Conservation (phyloP, 2,113 vertebrate genomes). For the human (Homo sapiens) region DNA sequence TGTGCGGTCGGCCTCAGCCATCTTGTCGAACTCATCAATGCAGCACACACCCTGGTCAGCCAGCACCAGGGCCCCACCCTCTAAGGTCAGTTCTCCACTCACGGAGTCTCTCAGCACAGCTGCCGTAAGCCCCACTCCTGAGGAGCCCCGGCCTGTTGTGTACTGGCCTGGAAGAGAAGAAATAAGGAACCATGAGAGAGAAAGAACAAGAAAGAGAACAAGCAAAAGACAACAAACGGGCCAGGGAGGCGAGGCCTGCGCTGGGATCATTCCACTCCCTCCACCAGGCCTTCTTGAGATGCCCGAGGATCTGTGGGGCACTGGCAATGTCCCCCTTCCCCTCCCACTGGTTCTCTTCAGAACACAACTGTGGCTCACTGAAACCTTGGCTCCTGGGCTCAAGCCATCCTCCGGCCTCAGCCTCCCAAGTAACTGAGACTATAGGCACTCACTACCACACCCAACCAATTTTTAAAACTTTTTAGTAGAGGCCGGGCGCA, state of each 20-base stretch:
- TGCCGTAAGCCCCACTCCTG: constrained; percentile 93
- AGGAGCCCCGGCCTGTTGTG: constrained; percentile 94
- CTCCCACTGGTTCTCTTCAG: too few relatives aligned
- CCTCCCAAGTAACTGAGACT: too few relatives aligned
- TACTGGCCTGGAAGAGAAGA: constrained; percentile 89
- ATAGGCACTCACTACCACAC: too few relatives aligned
- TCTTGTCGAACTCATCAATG: constrained; percentile 97
- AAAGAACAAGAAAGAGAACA: not conserved
- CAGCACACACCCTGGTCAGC: constrained; percentile 94
- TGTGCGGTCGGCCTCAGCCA: constrained; percentile 92
- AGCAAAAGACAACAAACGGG: not conserved
- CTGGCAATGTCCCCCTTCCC: not conserved
- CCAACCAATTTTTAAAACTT: too few relatives aligned
- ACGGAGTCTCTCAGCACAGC: constrained; percentile 92
- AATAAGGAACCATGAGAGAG: not conserved
- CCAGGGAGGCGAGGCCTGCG: not conserved
- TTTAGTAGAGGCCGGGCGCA: too few relatives aligned
- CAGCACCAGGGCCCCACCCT: constrained; percentile 93
- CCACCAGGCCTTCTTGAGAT: not conserved
- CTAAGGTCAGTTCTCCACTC: constrained; percentile 92
- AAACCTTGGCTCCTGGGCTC: too few relatives aligned
- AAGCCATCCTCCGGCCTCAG: too few relatives aligned
- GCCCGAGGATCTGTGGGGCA: accelerated
- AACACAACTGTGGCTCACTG: too few relatives aligned
- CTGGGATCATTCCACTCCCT: not conserved